Evolutionary conservation across 2,888 invertebrate genomes (phyloP).

Genomic region (Trissolcus japonicus): DNA sequence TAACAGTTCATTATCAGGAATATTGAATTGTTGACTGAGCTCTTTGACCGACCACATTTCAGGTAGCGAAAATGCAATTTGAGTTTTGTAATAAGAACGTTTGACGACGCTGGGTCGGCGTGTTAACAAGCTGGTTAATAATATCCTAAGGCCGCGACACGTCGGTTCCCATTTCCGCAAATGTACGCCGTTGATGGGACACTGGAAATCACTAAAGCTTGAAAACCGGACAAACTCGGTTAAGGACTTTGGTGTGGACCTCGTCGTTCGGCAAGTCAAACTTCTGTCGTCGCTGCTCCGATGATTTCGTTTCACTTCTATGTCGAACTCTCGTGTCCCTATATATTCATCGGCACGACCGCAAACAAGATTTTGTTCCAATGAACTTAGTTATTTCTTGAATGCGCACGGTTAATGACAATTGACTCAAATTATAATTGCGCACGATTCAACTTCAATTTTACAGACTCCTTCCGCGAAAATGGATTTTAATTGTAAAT

Average conservation of each 20-base stretch:
- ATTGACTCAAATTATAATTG: conserved; percentile 45
- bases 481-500: conserved; percentile 38
- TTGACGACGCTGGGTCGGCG: conserved; percentile 63
- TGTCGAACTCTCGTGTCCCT: conserved; percentile 29
- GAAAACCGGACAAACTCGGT: conserved; percentile 74
- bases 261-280: conserved; percentile 44
- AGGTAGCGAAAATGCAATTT: conserved; percentile 69
- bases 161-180: conserved; percentile 59
- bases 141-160: conserved; percentile 67
- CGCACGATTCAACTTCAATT: conserved; percentile 42
- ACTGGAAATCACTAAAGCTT: conserved; percentile 69
- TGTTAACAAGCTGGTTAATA: conserved; percentile 70
- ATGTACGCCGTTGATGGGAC: conserved; percentile 56
- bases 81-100: conserved; percentile 71
- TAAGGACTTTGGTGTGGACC: conserved; percentile 65
- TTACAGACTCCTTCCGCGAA: conserved; percentile 22
- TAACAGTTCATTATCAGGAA: conserved; percentile 28
- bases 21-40: conserved; percentile 58
- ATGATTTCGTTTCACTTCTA: conserved; percentile 49
- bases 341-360: conserved; percentile 41
- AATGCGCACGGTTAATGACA: conserved; percentile 46
- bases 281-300: conserved; percentile 44
- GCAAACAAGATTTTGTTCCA: conserved; percentile 52
- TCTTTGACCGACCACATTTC: conserved; percentile 67
- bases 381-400: conserved; percentile 52